These are phyloP conservation scores for western clawed frog (Xenopus tropicalis) DNA, from an alignment of 2,113 vertebrate genomes.

Conservation along the genomic window UCB_Xtro_10.0 CM004443.2:211961501-211962000, in stretches of 20 bases:
- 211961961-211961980: no score
- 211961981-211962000: no score
- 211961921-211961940: no score
- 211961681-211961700: slow-evolving; percentile 25
- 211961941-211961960: no score
- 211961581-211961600: neutral
- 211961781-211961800: slow-evolving; percentile 30
- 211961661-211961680: slow-evolving; percentile 17
- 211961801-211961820: slow-evolving; percentile 24
- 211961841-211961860: neutral
- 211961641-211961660: slow-evolving; percentile 15
- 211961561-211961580: neutral
- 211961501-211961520: no score
- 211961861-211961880: no score
- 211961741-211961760: slow-evolving; percentile 16
- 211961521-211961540: neutral
- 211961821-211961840: slow-evolving; percentile 15
- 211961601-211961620: neutral
- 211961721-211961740: slow-evolving; percentile 32
- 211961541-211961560: neutral
- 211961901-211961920: no score
- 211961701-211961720: slow-evolving; percentile 30
- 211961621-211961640: slow-evolving; percentile 22
- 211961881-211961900: no score
- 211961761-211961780: slow-evolving; percentile 10